A percentile compares a stretch with the other conserved stretches of the same genome.
These are phyloP conservation scores for Alcis repandata DNA, from an alignment of 2,888 invertebrate species.

Conservation along the genomic window DNA sequence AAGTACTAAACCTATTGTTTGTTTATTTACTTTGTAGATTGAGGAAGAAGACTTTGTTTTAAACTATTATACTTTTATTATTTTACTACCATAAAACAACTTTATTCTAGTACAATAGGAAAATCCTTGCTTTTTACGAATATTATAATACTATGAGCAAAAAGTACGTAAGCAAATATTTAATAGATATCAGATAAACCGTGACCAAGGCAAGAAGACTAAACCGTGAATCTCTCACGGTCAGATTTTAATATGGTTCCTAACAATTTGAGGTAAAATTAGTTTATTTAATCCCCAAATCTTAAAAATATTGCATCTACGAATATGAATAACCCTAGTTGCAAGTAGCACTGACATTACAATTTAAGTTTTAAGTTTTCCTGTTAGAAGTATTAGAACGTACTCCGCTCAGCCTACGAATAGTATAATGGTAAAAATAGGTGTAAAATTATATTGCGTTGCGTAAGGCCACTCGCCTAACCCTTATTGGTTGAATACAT, in stretches of 20 bases:
- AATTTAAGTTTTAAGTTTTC: background rate
- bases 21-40: too few relatives aligned
- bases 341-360: background rate
- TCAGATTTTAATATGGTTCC: background rate
- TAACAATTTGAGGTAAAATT: background rate
- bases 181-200: slow-evolving; percentile 8
- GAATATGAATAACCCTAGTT: background rate
- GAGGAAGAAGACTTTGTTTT: too few relatives aligned
- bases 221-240: slow-evolving; percentile 2
- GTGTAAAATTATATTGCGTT: background rate
- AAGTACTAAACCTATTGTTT: too few relatives aligned
- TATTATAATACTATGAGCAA: background rate
- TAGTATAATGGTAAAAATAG: background rate
- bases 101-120: slow-evolving; percentile 7
- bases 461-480: too few relatives aligned
- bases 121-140: slow-evolving; percentile 26
- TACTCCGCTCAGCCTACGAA: too few relatives aligned
- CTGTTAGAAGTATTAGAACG: too few relatives aligned
- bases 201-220: slow-evolving; percentile 13
- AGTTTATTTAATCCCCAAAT: background rate
- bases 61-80: too few relatives aligned
- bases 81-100: background rate
- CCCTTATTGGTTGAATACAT: too few relatives aligned
- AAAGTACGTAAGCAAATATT: too few relatives aligned
- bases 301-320: too few relatives aligned